Percentiles rank a stretch among this genome's conserved stretches.
Conservation (phyloP, 2,113 vertebrate genomes). For the Parotia lawesii region DNA sequence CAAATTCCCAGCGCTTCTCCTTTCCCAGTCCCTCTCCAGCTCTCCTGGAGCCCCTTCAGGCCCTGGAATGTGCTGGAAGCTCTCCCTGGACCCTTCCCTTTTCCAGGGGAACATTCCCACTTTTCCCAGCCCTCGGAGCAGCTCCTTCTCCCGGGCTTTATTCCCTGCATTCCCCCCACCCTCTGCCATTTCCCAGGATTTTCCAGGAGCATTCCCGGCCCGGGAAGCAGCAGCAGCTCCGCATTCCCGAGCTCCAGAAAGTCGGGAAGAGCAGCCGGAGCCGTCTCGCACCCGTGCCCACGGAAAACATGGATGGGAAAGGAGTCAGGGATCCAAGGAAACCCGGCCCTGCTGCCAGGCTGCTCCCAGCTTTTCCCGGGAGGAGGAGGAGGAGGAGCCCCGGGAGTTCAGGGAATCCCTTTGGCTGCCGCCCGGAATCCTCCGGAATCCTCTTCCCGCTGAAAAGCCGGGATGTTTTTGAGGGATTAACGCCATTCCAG, state of each 20-base stretch:
- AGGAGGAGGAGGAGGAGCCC: not conserved
- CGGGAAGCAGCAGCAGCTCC: not conserved
- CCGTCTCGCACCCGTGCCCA: not conserved
- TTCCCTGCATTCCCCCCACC: not conserved
- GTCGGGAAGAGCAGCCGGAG: not conserved
- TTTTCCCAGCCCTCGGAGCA: not conserved
- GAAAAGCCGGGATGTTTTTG: not conserved
- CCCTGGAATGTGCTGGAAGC: not conserved
- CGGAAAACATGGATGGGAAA: not conserved
- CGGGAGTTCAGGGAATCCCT: not conserved
- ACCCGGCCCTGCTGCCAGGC: not conserved
- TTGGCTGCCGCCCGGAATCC: not conserved
- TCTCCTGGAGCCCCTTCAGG: not conserved
- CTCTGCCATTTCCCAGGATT: not conserved
- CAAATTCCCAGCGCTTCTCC: not conserved
- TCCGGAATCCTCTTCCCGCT: not conserved
- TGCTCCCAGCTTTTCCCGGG: not conserved
- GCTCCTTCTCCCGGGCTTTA: rapidly evolving
- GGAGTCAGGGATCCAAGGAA: not conserved
- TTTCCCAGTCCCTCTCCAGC: not conserved
- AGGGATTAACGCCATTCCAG: not conserved
- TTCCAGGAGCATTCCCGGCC: not conserved
- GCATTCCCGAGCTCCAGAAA: not conserved
- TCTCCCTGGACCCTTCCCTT: not conserved
- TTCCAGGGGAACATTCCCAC: not conserved